A percentile compares a stretch with the other conserved stretches of the same genome.
phyloP scores from a whole-genome alignment of 2,888 invertebrate genomes.

The Apotomis betuletana region DNA sequence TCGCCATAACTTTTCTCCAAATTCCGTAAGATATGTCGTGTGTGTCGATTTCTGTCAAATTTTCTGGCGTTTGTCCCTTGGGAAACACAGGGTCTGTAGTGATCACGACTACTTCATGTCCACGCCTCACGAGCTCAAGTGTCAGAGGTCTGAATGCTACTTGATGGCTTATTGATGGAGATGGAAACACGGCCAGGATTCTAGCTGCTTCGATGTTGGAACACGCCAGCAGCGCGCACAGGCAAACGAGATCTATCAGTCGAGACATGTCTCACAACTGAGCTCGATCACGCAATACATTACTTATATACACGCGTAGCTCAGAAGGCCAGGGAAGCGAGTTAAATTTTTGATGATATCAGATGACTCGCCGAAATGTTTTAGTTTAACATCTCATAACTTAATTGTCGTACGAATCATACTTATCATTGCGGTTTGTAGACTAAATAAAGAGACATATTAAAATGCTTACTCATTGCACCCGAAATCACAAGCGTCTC shows the following conservation, averaged over 20 bases:
- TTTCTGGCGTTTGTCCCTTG: conserved; percentile 55
- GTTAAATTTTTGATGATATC: too few species aligned
- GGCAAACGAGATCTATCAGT: background rate
- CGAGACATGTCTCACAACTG: background rate
- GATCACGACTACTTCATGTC: conserved; percentile 44
- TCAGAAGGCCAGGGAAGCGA: too few species aligned
- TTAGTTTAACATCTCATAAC: too few species aligned
- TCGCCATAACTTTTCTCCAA: conserved; percentile 37
- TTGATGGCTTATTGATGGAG: background rate
- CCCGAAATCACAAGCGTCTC: too few species aligned
- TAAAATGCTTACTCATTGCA: too few species aligned
- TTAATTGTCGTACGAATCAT: too few species aligned
- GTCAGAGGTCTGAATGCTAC: background rate
- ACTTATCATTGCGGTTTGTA: too few species aligned
- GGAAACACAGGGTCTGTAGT: conserved; percentile 68
- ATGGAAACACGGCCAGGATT: background rate
- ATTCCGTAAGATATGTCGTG: conserved; percentile 44
- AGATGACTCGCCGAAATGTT: too few species aligned
- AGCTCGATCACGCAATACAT: background rate
- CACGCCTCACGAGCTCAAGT: background rate
- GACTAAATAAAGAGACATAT: too few species aligned
- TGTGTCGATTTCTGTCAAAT: conserved; percentile 62
- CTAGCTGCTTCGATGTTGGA: background rate
- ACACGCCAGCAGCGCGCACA: background rate
- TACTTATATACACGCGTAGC: background rate